A percentile compares a stretch with the other conserved stretches of the same genome.
Evolutionary conservation across 2,797 vertebrate genomes (phyloP).

Genomic region (Babyrousa celebensis): DNA sequence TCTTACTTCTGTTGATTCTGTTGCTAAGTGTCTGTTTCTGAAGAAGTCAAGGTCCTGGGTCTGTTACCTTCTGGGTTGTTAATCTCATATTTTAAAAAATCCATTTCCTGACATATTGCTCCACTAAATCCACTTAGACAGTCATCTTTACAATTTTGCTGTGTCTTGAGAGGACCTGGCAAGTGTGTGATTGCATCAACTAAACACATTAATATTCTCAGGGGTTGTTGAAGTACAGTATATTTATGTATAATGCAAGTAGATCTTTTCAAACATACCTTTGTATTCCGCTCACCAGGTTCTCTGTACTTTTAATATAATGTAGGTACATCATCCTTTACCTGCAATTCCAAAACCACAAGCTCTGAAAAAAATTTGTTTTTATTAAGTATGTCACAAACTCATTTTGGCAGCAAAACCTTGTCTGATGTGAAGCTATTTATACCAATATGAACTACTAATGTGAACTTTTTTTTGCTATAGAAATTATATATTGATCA

Average conservation of each 20-base stretch:
- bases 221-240: background rate
- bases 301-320: background rate
- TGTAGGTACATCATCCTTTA: background rate
- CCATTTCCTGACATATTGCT: background rate
- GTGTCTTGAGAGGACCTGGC: background rate
- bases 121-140: background rate
- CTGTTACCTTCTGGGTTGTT: background rate
- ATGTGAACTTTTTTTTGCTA: background rate
- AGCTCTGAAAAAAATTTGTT: background rate
- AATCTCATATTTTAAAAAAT: background rate
- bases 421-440: background rate
- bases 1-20: background rate
- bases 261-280: background rate
- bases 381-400: background rate
- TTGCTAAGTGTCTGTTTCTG: background rate
- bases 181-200: background rate
- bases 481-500: constrained; percentile 57
- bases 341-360: background rate
- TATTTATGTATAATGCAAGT: background rate
- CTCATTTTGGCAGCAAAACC: background rate
- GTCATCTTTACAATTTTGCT: background rate
- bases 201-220: background rate
- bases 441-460: background rate
- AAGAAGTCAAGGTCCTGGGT: background rate
- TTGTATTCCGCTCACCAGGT: background rate